A percentile compares a stretch with the other conserved stretches of the same genome.
phyloP scores from a whole-genome alignment of 2,113 vertebrate species.

The Neotragus moschatus region DNA sequence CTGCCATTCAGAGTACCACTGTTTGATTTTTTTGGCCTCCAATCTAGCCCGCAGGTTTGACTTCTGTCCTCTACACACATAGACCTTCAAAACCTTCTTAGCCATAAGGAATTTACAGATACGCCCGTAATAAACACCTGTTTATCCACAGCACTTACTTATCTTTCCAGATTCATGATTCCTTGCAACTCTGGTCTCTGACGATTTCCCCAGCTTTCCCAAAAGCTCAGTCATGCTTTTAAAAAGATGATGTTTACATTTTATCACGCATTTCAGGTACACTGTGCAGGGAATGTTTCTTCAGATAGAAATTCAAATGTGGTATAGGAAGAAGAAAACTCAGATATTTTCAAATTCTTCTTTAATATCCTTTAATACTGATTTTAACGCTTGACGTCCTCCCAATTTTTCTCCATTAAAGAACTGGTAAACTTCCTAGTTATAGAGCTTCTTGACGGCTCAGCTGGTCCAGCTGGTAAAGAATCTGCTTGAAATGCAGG shows the following conservation, averaged over 20 bases:
- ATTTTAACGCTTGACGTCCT: background rate
- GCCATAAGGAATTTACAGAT: background rate
- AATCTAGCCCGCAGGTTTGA: background rate
- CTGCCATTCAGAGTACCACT: background rate
- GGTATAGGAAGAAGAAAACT: background rate
- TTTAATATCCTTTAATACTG: background rate
- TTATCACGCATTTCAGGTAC: background rate
- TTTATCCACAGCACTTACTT: background rate
- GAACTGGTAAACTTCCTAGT: background rate
- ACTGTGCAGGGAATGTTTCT: background rate
- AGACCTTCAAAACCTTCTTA: background rate
- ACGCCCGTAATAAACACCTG: background rate
- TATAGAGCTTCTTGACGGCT: background rate
- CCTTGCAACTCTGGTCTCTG: background rate
- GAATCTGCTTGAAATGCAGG: background rate
- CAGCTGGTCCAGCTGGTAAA: background rate
- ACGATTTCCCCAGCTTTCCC: background rate
- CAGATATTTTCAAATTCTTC: background rate
- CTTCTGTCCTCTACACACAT: background rate
- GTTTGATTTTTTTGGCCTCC: background rate
- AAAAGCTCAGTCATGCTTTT: background rate
- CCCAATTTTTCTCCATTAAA: background rate
- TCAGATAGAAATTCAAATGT: slow-evolving; percentile 10
- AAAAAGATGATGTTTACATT: background rate
- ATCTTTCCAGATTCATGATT: background rate